Evolutionary conservation across 2,888 invertebrate species (phyloP).

Genomic region (Heliconius sara): DNA sequence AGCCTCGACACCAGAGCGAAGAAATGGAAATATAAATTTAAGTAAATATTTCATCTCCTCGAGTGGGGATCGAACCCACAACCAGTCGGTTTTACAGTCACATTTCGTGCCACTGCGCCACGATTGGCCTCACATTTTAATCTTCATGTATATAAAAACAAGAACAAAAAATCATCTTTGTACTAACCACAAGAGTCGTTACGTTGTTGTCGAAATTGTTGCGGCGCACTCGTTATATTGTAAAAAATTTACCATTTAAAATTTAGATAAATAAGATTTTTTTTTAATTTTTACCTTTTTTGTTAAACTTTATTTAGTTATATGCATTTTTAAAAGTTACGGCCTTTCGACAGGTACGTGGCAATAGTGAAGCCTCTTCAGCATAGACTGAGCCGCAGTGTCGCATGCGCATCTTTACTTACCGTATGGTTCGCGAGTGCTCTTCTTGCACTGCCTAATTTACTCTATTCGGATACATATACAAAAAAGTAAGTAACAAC

Average conservation of each 20-base stretch:
- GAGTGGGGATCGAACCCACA: too few relatives aligned
- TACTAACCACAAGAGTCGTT: not conserved
- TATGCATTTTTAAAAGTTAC: not conserved
- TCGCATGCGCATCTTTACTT: conserved; percentile 88
- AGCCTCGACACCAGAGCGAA: too few relatives aligned
- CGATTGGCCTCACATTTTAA: too few relatives aligned
- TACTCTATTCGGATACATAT: conserved; percentile 90
- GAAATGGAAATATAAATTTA: too few relatives aligned
- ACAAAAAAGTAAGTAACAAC: conserved; percentile 86
- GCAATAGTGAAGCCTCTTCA: conserved; percentile 95
- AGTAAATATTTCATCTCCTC: too few relatives aligned
- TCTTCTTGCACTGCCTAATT: conserved; percentile 89
- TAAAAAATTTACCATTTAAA: too few relatives aligned
- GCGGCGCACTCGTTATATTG: too few relatives aligned
- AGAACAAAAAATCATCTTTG: not conserved
- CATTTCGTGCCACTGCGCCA: too few relatives aligned
- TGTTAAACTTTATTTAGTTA: not conserved
- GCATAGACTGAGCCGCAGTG: conserved; percentile 90
- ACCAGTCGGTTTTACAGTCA: too few relatives aligned
- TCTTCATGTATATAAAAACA: not conserved
- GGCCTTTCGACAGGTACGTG: conserved; percentile 87
- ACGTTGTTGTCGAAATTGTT: too few relatives aligned
- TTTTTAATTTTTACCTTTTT: not conserved
- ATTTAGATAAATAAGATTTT: not conserved
- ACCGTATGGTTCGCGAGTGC: conserved; percentile 92